Base-by-base conservation (phyloP, 64 coral and sea anemone genomes). In the Montipora foliosa region DNA sequence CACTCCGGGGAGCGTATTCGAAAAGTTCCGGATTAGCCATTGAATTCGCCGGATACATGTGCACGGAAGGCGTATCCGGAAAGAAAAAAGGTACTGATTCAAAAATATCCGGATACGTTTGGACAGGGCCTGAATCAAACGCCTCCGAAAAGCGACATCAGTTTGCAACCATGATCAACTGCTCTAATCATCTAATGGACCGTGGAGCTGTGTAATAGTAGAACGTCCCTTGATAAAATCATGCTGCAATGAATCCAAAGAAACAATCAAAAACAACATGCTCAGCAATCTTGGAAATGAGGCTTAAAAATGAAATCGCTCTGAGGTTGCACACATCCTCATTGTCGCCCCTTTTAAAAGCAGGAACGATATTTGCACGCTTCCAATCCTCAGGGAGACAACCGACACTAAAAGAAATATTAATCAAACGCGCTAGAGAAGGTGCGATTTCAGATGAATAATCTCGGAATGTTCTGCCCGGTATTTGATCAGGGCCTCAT, bases 261-360 rank as follows among this genome's bases (percentile, higher is more conserved):
- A 88, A 74, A 75, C 20, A 12, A 15, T 44, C 37, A 53, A 64
- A 51, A 75, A 75, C 49, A 76, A 47, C 87, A 15, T 25, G 53
- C 78, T 79, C 88, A 47, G 62, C 20, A 53, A 88, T 88, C 70
- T 88, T 88, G 74, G 85, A 88, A 51, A 90, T 49, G 21, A 76
- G 57, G 47, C 47, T 47, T 58, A 90, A 47, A 12, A 90, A 29
- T 44, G 88, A 90, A 78, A 90, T 90, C 15, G 73, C 21, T 90
- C 88, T 90, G 20, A 79, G 79, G 55, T 79, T 79, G 3, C 13
- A 52, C 74, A 75, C 85, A 4, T 75, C 17, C 22, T 67, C 68
- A 22, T 73, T 75, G 22, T 69, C 7, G 29, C 74, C 88, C 17
- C 52, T 62, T 79, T 90, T 79, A 79, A 78, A 71, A 48, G 79